Percentiles rank a stretch among this genome's conserved stretches.
Evolutionary conservation across 2,113 vertebrate species (phyloP).

Genomic region (Zosterops japonicus): DNA sequence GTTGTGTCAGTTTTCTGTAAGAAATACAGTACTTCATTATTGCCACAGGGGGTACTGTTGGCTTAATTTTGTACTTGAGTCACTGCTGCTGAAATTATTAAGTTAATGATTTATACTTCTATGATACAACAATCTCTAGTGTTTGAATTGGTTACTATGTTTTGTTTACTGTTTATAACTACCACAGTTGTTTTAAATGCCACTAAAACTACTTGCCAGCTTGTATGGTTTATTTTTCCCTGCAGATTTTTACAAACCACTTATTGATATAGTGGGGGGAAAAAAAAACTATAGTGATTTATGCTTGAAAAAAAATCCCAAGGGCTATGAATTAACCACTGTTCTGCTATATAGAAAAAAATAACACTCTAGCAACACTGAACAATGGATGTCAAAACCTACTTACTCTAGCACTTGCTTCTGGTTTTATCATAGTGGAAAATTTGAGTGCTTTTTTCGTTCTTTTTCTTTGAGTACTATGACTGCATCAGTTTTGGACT

Average conservation of each 20-base stretch:
- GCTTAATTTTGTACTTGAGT: slow-evolving; percentile 75
- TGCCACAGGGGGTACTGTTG: slow-evolving; percentile 83
- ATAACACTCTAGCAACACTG: slow-evolving; percentile 15
- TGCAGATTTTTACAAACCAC: slow-evolving; percentile 71
- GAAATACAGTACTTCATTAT: slow-evolving; percentile 74
- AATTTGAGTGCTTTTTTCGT: slow-evolving; percentile 60
- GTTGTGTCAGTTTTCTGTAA: slow-evolving; percentile 22
- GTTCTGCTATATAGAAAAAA: slow-evolving; percentile 50
- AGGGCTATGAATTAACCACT: slow-evolving; percentile 72
- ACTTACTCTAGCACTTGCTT: slow-evolving; percentile 40
- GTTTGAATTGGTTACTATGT: slow-evolving; percentile 77
- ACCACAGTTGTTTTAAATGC: slow-evolving; percentile 67
- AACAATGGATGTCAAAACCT: slow-evolving; percentile 71
- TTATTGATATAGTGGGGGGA: slow-evolving; percentile 60
- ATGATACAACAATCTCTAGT: slow-evolving; percentile 72
- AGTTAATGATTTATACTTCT: slow-evolving; percentile 77
- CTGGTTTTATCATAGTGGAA: slow-evolving; percentile 79
- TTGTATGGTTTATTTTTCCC: slow-evolving; percentile 73
- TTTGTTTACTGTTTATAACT: slow-evolving; percentile 84
- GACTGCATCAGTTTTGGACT: slow-evolving; percentile 63
- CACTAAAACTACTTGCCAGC: slow-evolving; percentile 59
- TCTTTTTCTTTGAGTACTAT: slow-evolving; percentile 49
- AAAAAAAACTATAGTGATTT: slow-evolving; percentile 38
- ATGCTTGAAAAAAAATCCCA: slow-evolving; percentile 48
- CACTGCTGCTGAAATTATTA: slow-evolving; percentile 76